Base-by-base conservation (phyloP, 2,113 vertebrate genomes). In the Grallaria varia region DNA sequence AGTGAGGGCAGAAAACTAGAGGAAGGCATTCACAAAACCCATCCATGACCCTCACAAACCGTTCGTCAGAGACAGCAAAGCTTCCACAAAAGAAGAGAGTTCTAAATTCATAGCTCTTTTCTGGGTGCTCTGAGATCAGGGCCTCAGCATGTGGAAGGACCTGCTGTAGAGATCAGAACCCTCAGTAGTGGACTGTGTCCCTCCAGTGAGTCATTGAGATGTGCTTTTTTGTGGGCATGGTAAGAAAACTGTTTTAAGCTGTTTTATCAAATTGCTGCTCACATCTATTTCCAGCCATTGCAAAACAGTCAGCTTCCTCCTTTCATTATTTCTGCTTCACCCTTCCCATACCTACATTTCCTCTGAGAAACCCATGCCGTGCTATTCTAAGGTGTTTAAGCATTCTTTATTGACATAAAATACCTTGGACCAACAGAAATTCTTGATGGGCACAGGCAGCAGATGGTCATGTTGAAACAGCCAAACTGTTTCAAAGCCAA, bases 161-260 rank as follows among this genome's bases (percentile, higher is more conserved):
- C 23, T 64, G 42, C 14, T 18, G n/a, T 27, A 35, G 64, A 50
- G 37, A 82, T 56, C 56, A 71, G 10, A 21, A n/a, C 28, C 8
- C 37, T 78, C 60, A 44, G 31, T 7, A 84, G 8, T 10, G 42
- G 37, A 55, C 17, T 75, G 60, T 56, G 2, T 25, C 42, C 10
- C 15, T 49, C 56, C n/a, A 59, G 7, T 47, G 23, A 28, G 10
- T 21, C 50, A 37, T 2, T 30, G 50, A 74, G 37, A 78, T 44
- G 55, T 21, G 27, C 0, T 1, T 4, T 45, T 78, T 42, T 30
- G 40, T 42, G 22, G 12, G 21, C 12, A n/a, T 12, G 6, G 25
- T 14, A 53, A 14, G 33, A 79, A 85, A 83, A 50, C 1, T 0
- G 0, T 40, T 67, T 82, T 31, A 74, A 66, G 50, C 30, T 75